A percentile compares a stretch with the other conserved stretches of the same genome.
Evolutionary conservation across 1,140 invertebrate species (phyloP).

Genomic region (Bombus turneri): DNA sequence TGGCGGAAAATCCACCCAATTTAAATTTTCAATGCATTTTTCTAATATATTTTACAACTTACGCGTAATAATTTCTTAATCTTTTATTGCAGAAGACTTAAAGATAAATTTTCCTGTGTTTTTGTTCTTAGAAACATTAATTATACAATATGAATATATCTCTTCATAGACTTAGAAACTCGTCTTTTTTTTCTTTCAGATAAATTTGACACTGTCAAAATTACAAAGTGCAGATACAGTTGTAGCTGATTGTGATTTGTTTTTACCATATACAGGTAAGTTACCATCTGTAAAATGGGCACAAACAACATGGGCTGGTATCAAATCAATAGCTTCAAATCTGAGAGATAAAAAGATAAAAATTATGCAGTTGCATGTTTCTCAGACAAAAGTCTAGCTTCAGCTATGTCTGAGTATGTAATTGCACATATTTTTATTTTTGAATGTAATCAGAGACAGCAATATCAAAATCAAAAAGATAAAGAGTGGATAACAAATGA

Average conservation of each 20-base stretch:
- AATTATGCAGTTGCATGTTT: constrained; percentile 79
- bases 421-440: constrained; percentile 83
- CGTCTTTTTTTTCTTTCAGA: constrained; percentile 43
- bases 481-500: constrained; percentile 76
- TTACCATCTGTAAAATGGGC: constrained; percentile 80
- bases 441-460: constrained; percentile 80
- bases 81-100: background rate
- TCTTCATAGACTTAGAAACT: background rate
- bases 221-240: constrained; percentile 77
- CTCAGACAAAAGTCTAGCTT: constrained; percentile 80
- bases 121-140: background rate
- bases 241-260: constrained; percentile 78
- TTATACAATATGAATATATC: background rate
- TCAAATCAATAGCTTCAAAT: constrained; percentile 72
- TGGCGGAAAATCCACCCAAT: constrained; percentile 46
- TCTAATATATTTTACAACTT: background rate
- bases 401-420: constrained; percentile 84
- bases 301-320: constrained; percentile 82
- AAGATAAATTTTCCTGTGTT: background rate
- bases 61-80: background rate
- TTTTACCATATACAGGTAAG: constrained; percentile 74
- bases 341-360: constrained; percentile 64
- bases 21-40: constrained; percentile 27
- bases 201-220: constrained; percentile 46
- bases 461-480: constrained; percentile 78